A percentile compares a stretch with the other conserved stretches of the same genome.
Conservation (phyloP, 2,113 vertebrate genomes). For the Notiomystis cincta region DNA sequence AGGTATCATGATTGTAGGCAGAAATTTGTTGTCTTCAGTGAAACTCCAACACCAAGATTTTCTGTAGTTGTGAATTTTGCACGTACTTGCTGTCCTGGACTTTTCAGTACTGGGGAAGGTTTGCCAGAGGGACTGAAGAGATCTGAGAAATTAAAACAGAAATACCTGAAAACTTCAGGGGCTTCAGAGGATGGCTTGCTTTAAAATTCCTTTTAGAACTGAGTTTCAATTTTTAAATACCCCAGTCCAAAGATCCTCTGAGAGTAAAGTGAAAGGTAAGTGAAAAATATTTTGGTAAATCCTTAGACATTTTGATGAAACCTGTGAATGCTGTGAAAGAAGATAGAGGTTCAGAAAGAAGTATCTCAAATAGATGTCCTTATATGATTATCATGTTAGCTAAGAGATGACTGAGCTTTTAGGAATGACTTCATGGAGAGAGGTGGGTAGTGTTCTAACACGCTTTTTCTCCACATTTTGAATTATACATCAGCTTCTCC, state of each 20-base stretch:
- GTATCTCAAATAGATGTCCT: not conserved
- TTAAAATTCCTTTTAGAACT: not conserved
- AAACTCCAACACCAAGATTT: not conserved
- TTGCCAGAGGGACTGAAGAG: not conserved
- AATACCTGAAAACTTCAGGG: not conserved
- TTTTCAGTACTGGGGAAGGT: not conserved
- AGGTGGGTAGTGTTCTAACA: not conserved
- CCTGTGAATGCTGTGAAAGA: not conserved
- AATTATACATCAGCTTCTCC: not conserved
- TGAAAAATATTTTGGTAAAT: not conserved
- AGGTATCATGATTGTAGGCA: accelerated
- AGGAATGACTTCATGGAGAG: not conserved
- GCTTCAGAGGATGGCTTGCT: not conserved
- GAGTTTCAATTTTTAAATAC: not conserved
- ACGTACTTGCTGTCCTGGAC: not conserved
- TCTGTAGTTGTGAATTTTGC: not conserved
- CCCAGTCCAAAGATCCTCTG: not conserved
- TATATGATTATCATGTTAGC: not conserved
- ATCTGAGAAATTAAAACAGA: not conserved
- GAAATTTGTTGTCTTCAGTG: not conserved
- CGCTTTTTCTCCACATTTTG: not conserved
- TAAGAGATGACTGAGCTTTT: not conserved
- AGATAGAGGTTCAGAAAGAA: not conserved
- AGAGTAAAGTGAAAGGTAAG: not conserved
- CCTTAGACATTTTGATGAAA: not conserved